Evolutionary conservation across 2,888 invertebrate species (phyloP), one percentile per base, ranked within the genome.

Genomic region (Zele albiditarsus): DNA sequence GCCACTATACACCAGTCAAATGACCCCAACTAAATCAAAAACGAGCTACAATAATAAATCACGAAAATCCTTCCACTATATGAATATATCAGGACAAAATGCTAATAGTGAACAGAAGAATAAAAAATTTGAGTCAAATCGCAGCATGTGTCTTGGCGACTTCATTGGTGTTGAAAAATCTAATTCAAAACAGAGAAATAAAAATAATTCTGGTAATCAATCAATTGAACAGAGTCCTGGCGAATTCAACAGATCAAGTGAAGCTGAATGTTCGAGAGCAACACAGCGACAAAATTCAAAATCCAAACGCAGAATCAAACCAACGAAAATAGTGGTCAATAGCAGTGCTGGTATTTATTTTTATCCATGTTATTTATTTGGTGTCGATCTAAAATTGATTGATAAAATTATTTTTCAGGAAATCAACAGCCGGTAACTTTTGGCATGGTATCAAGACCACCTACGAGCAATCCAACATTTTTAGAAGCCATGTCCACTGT

Each of bases 391-490:
- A 1, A 12, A 1, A 12, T 12, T 38, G 2, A 38, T 38, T 0
- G 8, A 38, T 38, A 12, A 12, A 38, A 38, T 12, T 1, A 38
- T 12, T 38, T 58, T 74, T 71, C 42, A 69, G 63, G 66, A 33
- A 28, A 65, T 53, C 23, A 65, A 75, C 46, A 70, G 63, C 72
- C 74, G 27, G 76, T 81, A 70, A 79, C 82, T 69, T 86, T 86
- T 75, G 85, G 85, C 20, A 77, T 79, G 53, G 80, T 86, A 27
- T 80, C 78, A 28, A 79, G 85, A 77, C 85, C 85, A 27, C 77
- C 78, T 10, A 82, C 58, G 14, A 79, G 76, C 5, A 86, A 86
- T 82, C 85, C 85, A 14, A 84, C 84, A 58, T 86, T 86, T 72
- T 72, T 81, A 23, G 83, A 85, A 68, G 80, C 80, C 5, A 73